Evolutionary conservation across 2,113 vertebrate genomes (phyloP), one percentile per base, ranked within the genome.

Genomic region (Brachirus orientalis): DNA sequence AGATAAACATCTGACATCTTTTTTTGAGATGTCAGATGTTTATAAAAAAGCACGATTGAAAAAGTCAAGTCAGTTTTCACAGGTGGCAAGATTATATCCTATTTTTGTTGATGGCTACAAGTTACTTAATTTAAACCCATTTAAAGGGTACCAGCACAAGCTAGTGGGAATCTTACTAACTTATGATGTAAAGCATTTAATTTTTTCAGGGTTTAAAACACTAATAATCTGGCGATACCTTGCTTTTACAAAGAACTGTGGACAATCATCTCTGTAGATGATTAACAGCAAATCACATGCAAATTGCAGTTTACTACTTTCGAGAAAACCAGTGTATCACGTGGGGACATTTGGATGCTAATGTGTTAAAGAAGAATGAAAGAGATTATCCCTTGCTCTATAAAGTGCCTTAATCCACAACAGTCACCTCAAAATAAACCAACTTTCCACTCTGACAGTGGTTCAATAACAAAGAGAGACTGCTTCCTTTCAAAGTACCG

Each of bases 371-470:
- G 50, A 13, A 68, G 35, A 82, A 75, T 60, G 9, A 83, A 85
- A 84, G 68, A 79, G 76, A 76, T 52, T 56, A 59, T 67, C 56
- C 64, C 40, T 75, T 41, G 35, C 61, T 69, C 52, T 36, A 56
- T 68, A 79, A 35, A 74, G 38, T 89, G 72, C 2, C 14, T 81
- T 92, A 88, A 83, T 88, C 85, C 77, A 75, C 76, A 82, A 88
- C 88, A 86, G 87, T 86, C 77, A 82, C 82, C 82, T 62, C 44
- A 77, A 80, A 82, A 85, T 84, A 79, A 90, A 90, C 77, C 72
- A 90, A 90, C 84, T 82, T 81, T 86, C 78, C 56, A 52, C 63
- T 80, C 56, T 82, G 18, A 59, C 69, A n/a, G 76, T 55, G 73
- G 67, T 40, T 36, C 20, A 28, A 88, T 58, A 79, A 89, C 59